Base-by-base conservation (phyloP, 2,113 vertebrate species). In the Fulmarus glacialis region DNA sequence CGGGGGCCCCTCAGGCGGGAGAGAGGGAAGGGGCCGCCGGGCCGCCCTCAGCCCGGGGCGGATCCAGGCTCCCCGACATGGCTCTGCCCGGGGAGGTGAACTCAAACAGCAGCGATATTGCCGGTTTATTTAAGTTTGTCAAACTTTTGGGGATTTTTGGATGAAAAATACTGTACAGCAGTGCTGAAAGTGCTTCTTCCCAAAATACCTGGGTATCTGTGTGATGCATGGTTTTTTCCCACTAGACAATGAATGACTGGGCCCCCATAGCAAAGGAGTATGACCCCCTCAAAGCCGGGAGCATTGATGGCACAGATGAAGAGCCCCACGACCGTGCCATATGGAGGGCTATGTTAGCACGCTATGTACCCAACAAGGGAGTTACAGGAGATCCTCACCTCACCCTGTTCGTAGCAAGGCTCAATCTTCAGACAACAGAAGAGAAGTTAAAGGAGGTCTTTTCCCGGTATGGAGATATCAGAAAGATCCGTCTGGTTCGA, bases 221-320 rank as follows among this genome's bases (percentile, higher is more conserved):
- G 52, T 15, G 11, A 2, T 16, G 9, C 4, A 16, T 77, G 19
- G 4, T 24, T 60, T 77, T 55, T 45, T 15, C 32, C 77, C 34
- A 5, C 19, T 10, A 98, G 98, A 97, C 34, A 14, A 99, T 99
- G 99, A 98, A 90, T 0, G 99, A 99, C 47, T 99, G 99, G 99
- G 98, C 98, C 55, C 99, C 99, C 45, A 99, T 99, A 8, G 99
- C 99, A 3, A 99, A 99, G 95, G 98, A 98, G 29, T 99, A 99
- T 8, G 98, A 99, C 64, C 99, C 99, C 1, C 99, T 99, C 30
- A 99, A 99, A 97, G 99, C 99, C 0, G 99, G 99, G 52, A 99
- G 99, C 97, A 99, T 99, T 12, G 99, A 99, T 36, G 99, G 99
- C 30, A 99, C 99, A 0, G 99, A 99, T 3, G 98, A 99, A 77